Evolutionary conservation across 2,888 invertebrate species (phyloP).

Genomic region (Drosophila robusta): DNA sequence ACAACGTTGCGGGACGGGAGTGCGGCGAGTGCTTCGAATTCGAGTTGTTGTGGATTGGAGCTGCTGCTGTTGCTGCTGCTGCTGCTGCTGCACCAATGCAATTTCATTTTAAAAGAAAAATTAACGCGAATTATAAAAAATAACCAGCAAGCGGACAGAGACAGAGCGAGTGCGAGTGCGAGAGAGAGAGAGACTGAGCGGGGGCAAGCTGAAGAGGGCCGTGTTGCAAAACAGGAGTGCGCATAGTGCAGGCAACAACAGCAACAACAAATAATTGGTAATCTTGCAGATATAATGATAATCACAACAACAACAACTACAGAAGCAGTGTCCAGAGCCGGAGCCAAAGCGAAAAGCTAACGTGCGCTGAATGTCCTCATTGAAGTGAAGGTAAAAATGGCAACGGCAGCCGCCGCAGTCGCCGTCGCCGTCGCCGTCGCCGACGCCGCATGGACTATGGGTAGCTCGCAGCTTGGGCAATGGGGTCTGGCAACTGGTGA

Average conservation of each 20-base stretch:
- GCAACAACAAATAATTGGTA: conserved; percentile 73
- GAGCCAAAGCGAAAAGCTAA: conserved; percentile 52
- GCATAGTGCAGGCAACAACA: conserved; percentile 53
- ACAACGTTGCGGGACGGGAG: conserved; percentile 48
- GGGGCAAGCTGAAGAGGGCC: conserved; percentile 4
- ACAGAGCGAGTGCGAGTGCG: conserved; percentile 12
- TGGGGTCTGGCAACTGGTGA: not conserved
- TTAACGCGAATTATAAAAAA: conserved; percentile 79
- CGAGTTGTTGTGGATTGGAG: conserved; percentile 16
- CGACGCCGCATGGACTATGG: conserved; percentile 18
- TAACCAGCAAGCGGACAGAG: conserved; percentile 45
- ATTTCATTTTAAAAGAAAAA: conserved; percentile 78
- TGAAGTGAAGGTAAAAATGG: conserved; percentile 72
- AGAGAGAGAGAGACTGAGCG: conserved; percentile 7
- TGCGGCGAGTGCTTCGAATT: conserved; percentile 33
- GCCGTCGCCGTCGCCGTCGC: conserved; percentile 16
- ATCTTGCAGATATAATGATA: conserved; percentile 77
- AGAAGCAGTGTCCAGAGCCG: conserved; percentile 31
- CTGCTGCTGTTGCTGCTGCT: conserved; percentile 37
- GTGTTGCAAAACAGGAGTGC: conserved; percentile 47
- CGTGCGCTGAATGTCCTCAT: conserved; percentile 79
- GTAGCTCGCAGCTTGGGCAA: conserved; percentile 2
- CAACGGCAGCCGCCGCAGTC: conserved; percentile 42
- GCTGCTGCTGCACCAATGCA: conserved; percentile 60
- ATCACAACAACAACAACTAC: conserved; percentile 64